Base-by-base conservation (phyloP, 2,113 vertebrate genomes). In the Daboia siamensis region DNA sequence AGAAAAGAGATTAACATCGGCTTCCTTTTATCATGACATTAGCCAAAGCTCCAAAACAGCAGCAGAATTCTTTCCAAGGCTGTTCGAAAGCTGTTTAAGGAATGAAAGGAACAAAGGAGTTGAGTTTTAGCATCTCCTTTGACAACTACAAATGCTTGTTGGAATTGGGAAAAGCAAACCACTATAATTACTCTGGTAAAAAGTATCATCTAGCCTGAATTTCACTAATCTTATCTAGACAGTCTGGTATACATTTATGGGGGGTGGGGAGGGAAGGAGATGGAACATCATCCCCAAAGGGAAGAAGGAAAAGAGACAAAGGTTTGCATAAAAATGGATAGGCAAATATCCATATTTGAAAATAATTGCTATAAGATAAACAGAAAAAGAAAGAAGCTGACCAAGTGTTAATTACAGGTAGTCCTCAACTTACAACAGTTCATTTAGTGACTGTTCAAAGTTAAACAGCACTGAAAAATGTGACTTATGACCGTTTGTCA, bases 101-200 rank as follows among this genome's bases (percentile, higher is more conserved):
- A 69, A 69, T 5, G 64, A 33, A 33, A 69, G 29, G 2, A 69
- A 69, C 11, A 69, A 15, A 56, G 55, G 20, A 0, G 13, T 17
- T 69, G 29, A 46, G 89, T 91, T 95, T 94, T 91, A 93, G 86
- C 48, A n/a, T 86, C 0, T 12, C 85, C n/a, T 61, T 23, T 8
- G 44, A 23, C 24, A 92, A 29, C 88, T 2, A 29, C 24, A 26
- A 0, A 4, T 89, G 9, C 52, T 3, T 0, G 15, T 93, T 88
- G 89, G 39, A 33, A 46, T 2, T 46, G 33, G 21, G 8, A 26
- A 56, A 9, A n/a, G 26, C 4, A 54, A 52, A 33, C 6, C 86
- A 44, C 26, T 26, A 54, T 26, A 11, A 24, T 4, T 33, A 64
- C 3, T 64, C 88, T 51, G 12, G 21, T 90, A 12, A 52, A 54